Base-by-base conservation (phyloP, 2,113 vertebrate genomes). In the Marmota monax region DNA sequence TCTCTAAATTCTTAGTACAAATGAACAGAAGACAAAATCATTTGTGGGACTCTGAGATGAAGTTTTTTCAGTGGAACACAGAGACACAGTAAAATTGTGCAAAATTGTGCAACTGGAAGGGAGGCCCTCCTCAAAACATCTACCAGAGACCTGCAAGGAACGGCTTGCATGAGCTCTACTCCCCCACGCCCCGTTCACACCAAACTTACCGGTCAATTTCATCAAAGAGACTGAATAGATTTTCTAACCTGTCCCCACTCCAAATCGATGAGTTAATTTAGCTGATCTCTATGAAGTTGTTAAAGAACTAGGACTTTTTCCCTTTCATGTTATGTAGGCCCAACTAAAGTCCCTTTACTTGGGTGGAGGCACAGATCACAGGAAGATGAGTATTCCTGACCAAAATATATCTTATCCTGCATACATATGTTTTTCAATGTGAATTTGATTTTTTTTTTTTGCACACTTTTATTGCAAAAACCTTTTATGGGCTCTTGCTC, bases 11-110 rank as follows among this genome's bases (percentile, higher is more conserved):
- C 63, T 37, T 88, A 88, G 93, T 69, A 84, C 70, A 78, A 94
- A 95, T 58, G 93, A 96, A 63, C 86, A 96, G 84, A 94, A 85
- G 97, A 94, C 77, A 88, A 45, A 97, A 95, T 90, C 85, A n/a
- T 87, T 84, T 80, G 91, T 18, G 13, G 84, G 76, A 91, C 86
- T 97, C 84, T 65, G n/a, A 95, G 86, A 82, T 87, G 84, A 85
- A 92, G 80, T 25, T n/a, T 93, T 93, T 96, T 82, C 37, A 39
- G 56, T 0, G 18, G 84, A 94, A 65, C 82, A 88, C 27, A 93
- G 93, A 97, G 91, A 92, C 80, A 91, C 20, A 88, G 78, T 93
- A 96, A 94, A 76, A 95, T 94, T 77, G 88, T 96, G 86, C 70
- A 89, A 95, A 93, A 48, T 92, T 83, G 27, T 92, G 97, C 72